These are phyloP conservation scores for Dryoscopus gambensis DNA, from an alignment of 2,113 vertebrate species.

Conservation along the genomic window DNA sequence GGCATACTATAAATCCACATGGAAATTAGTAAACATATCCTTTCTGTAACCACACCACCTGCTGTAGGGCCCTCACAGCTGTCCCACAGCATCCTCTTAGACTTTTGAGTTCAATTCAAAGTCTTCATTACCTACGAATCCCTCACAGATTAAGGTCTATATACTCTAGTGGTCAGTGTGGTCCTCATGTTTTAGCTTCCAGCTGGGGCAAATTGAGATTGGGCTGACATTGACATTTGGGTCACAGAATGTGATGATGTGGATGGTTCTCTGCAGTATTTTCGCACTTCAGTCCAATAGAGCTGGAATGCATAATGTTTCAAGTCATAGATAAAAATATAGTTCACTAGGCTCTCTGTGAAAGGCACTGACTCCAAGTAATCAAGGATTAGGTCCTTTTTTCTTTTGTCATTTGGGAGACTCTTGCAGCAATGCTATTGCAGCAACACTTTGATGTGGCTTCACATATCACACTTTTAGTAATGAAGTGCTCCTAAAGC, in stretches of 20 bases:
- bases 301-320: background rate
- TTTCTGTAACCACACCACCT: background rate
- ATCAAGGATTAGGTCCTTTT: background rate
- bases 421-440: background rate
- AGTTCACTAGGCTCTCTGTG: background rate
- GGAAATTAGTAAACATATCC: background rate
- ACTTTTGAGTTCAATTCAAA: background rate
- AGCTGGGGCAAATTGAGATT: background rate
- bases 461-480: background rate
- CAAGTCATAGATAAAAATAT: background rate
- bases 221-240: background rate
- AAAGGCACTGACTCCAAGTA: background rate
- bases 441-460: background rate
- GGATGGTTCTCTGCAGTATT: background rate
- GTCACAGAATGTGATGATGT: background rate
- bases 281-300: background rate
- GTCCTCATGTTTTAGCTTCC: background rate
- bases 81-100: background rate
- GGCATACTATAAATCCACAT: background rate
- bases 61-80: background rate
- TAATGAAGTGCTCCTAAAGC: background rate
- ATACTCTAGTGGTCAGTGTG: background rate
- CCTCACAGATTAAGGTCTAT: background rate
- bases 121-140: background rate
- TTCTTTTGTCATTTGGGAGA: background rate